Evolutionary conservation across 2,113 vertebrate species (phyloP), one percentile per base, ranked within the genome.

Genomic region (Turdus rufiventris): DNA sequence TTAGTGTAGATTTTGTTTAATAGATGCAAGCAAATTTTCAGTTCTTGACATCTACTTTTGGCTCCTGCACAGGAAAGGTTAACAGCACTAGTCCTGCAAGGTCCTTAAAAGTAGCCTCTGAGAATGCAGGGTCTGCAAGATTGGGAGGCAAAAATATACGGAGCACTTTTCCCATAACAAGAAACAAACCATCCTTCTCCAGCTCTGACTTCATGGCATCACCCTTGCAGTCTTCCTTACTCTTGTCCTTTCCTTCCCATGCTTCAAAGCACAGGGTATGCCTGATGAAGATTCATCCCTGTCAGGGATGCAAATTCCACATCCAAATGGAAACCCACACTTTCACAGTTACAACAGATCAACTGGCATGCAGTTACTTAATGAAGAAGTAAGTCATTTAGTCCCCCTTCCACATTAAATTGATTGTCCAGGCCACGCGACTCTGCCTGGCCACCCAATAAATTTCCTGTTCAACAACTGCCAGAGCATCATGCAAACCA

Each of bases 101-200:
- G 25, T 45, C 28, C 42, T 80, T 80, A 74, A 65, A 76, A 89
- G 20, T 25, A 91, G 40, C 25, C n/a, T 70, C 36, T 57, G 51
- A 51, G 21, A 74, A 38, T 70, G 13, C 25, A 62, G 15, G 4
- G 8, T 74, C 61, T 85, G 34, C 43, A 82, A 71, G 53, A 40
- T 0, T 40, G 20, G 16, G 3, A 7, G 40, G 5, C 0, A 6
- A 8, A 33, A 57, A 42, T 33, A 45, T 5, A 34, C 50, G 2
- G 12, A 76, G 9, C 8, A 20, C 26, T 73, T 76, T 66, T 87
- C 38, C 34, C 10, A 4, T 38, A 33, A 71, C 14, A 77, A 54
- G 24, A 70, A 78, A 20, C 19, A 73, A 72, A 60, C 9, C 15
- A 28, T 70, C 47, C 25, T 85, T 62, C 29, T 79, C n/a, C 29